phyloP scores from a whole-genome alignment of 2,888 invertebrate genomes.

The Steinernema hermaphroditum region DNA sequence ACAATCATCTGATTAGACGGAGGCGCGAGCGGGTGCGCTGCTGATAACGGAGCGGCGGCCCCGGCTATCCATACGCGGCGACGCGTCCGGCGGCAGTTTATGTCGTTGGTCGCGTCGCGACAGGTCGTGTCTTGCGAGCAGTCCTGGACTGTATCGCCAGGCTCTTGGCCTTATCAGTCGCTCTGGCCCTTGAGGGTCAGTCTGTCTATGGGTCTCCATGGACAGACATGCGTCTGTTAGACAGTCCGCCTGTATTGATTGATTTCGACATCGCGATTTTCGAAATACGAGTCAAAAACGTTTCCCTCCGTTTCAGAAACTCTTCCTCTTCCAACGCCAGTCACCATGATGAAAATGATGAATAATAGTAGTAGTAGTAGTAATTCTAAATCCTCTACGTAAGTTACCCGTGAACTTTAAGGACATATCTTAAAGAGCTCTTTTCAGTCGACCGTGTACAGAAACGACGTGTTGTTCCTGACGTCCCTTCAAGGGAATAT shows the following conservation, averaged over 20 bases:
- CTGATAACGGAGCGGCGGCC: conserved; percentile 14
- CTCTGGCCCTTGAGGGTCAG: too few species aligned
- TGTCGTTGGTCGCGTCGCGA: neutral
- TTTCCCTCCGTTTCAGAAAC: neutral
- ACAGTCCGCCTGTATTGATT: too few species aligned
- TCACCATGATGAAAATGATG: neutral
- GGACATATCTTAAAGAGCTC: neutral
- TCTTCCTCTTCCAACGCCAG: neutral
- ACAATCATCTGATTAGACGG: conserved; percentile 11
- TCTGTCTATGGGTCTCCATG: too few species aligned
- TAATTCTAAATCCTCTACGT: neutral
- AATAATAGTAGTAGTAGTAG: conserved; percentile 17
- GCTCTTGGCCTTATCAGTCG: too few species aligned
- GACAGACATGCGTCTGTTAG: too few species aligned
- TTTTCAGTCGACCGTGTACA: conserved; percentile 34
- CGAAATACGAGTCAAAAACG: too few species aligned
- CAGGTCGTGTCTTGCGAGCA: neutral
- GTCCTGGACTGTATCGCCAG: neutral
- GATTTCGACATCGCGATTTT: too few species aligned
- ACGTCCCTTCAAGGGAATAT: conserved; percentile 44
- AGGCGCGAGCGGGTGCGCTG: neutral
- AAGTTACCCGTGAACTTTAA: neutral
- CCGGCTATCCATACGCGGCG: conserved; percentile 4
- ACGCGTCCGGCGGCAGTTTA: neutral
- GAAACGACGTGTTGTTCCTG: conserved; percentile 49